phyloP scores from a whole-genome alignment of 2,113 vertebrate species.

The Nerophis ophidion region DNA sequence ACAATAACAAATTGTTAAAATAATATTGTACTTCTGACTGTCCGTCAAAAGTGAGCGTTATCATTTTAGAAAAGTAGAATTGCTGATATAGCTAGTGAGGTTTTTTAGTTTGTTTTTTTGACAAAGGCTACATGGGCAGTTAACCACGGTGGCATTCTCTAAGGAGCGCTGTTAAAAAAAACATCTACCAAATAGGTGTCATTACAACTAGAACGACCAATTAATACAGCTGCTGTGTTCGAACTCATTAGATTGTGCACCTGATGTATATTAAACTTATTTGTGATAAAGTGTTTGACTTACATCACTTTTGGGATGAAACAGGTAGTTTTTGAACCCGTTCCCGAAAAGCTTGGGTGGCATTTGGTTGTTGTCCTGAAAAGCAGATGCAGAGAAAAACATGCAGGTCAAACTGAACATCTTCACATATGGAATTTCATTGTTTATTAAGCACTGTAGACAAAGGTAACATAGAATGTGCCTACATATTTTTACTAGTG shows the following conservation, averaged over 20 bases:
- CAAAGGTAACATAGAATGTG: background rate
- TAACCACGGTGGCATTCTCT: too few species aligned
- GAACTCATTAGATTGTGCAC: background rate
- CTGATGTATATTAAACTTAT: background rate
- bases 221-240: too few species aligned
- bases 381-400: background rate
- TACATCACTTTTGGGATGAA: conserved; percentile 81
- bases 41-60: too few species aligned
- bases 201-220: too few species aligned
- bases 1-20: too few species aligned
- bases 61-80: too few species aligned
- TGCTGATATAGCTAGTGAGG: too few species aligned
- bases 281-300: conserved; percentile 4
- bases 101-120: too few species aligned
- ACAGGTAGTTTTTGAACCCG: conserved; percentile 80
- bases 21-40: background rate
- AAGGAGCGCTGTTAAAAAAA: too few species aligned
- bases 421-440: background rate
- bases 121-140: too few species aligned
- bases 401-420: background rate
- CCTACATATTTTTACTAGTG: background rate
- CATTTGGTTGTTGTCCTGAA: conserved; percentile 68
- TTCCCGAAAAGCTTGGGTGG: conserved; percentile 68
- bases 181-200: too few species aligned
- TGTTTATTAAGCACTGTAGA: too few species aligned